Evolutionary conservation across 1,140 invertebrate genomes (phyloP), one percentile per base, ranked within the genome.

Genomic region (Brachionus koreanus): DNA sequence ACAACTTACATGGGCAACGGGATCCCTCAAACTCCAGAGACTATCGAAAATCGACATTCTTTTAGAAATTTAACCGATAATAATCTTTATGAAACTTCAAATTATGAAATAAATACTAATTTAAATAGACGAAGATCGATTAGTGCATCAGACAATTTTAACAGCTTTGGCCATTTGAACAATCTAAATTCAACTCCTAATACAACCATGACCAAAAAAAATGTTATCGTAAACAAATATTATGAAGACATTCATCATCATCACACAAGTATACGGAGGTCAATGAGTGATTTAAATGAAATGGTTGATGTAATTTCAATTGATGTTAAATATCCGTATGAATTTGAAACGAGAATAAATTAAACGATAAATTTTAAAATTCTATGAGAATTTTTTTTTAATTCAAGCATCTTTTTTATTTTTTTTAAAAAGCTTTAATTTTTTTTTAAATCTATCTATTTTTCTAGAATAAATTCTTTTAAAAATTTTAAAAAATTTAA

Each of bases 241-340:
- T 69, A 69, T 69, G 33, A 69, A 16, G 65, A 69, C 16, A 69
- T 69, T 39, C 65, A 69, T 43, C 65, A 69, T 69, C 65, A 69
- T 9, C 65, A 69, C 19, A 65, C 63, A 3, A 69, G 65, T 69
- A 9, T 39, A 2, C 33, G 65, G 16, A 37, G 65, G 19, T 69
- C 65, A 39, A 37, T 69, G 37, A 69, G 65, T 69, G 65, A 69
- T 39, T 69, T 69, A 16, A 69, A 69, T 39, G 65, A 69, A 42
- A 69, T 69, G 65, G 65, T 69, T 35, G 65, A 69, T 69, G 65
- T 69, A 3, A 69, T 69, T 16, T 69, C 65, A 69, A 69, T 69
- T 39, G 65, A 69, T 69, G 65, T 69, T 6, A 69, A 69, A 39
- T 69, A 69, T 69, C 65, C 65, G 37, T 69, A 69, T 33, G 65